Evolutionary conservation across 2,797 vertebrate genomes (phyloP).

Genomic region (Austrolebias charrua): DNA sequence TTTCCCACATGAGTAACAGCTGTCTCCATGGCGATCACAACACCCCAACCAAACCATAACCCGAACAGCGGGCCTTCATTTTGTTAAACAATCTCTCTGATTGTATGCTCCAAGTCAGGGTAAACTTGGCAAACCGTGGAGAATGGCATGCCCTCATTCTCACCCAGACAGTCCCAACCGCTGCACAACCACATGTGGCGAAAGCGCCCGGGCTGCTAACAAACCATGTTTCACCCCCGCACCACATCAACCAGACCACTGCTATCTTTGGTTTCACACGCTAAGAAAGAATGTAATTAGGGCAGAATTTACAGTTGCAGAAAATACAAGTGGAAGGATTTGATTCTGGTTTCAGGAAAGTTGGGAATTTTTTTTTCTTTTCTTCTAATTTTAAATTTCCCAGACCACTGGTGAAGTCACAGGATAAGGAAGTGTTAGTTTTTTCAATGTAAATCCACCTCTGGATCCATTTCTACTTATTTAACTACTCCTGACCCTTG

Average conservation of each 20-base stretch:
- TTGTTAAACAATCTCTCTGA: constrained; percentile 58
- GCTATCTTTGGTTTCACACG: constrained; percentile 68
- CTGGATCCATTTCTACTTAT: background rate
- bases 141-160: constrained; percentile 66
- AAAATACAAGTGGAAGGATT: constrained; percentile 20
- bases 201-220: constrained; percentile 69
- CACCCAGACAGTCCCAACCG: constrained; percentile 67
- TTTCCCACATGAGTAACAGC: constrained; percentile 36
- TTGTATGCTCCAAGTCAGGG: constrained; percentile 50
- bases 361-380: background rate
- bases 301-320: constrained; percentile 45
- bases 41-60: constrained; percentile 32
- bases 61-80: constrained; percentile 53
- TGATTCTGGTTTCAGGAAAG: constrained; percentile 1
- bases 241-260: constrained; percentile 66
- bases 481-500: constrained; percentile 32
- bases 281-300: constrained; percentile 53
- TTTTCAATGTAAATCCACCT: background rate
- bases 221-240: constrained; percentile 62
- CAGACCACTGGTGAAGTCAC: background rate
- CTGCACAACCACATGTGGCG: constrained; percentile 70
- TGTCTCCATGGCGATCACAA: constrained; percentile 35
- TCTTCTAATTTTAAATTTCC: background rate
- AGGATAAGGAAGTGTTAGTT: constrained; percentile 4
- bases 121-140: constrained; percentile 64